Evolutionary conservation across 2,113 vertebrate genomes (phyloP).

Genomic region (Dissostichus mawsoni): DNA sequence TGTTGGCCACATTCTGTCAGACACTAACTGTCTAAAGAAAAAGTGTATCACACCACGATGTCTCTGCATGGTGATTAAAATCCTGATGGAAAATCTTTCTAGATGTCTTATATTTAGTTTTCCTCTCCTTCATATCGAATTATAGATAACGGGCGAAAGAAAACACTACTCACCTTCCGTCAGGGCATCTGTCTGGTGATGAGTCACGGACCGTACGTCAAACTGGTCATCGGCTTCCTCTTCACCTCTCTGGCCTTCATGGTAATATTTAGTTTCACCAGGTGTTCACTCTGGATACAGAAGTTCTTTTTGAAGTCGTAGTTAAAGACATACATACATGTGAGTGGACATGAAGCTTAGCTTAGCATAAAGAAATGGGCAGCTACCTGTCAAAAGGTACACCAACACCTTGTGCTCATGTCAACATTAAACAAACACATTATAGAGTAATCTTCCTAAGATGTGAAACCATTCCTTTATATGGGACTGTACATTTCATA

Average conservation of each 20-base stretch:
- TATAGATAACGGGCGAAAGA: conserved; percentile 80
- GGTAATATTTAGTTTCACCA: conserved; percentile 79
- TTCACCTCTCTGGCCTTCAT: conserved; percentile 96
- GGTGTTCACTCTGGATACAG: too few species aligned
- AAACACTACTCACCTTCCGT: conserved; percentile 85
- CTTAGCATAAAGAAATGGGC: background rate
- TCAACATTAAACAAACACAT: background rate
- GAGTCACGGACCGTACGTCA: conserved; percentile 91
- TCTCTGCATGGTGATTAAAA: too few species aligned
- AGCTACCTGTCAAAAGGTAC: background rate
- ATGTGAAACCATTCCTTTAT: background rate
- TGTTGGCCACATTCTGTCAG: background rate
- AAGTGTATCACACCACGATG: background rate
- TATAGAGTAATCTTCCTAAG: background rate
- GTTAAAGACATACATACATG: too few species aligned
- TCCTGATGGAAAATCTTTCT: background rate
- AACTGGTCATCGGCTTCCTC: conserved; percentile 92
- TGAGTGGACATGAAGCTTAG: background rate
- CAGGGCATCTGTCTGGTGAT: conserved; percentile 90
- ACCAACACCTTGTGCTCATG: background rate
- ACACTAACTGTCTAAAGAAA: background rate
- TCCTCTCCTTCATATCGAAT: conserved; percentile 1
- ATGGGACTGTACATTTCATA: background rate
- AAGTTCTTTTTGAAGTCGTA: too few species aligned
- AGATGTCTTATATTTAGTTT: background rate